Evolutionary conservation across 2,797 vertebrate genomes (phyloP), one percentile per base, ranked within the genome.

Genomic region (Cetoscarus ocellatus): DNA sequence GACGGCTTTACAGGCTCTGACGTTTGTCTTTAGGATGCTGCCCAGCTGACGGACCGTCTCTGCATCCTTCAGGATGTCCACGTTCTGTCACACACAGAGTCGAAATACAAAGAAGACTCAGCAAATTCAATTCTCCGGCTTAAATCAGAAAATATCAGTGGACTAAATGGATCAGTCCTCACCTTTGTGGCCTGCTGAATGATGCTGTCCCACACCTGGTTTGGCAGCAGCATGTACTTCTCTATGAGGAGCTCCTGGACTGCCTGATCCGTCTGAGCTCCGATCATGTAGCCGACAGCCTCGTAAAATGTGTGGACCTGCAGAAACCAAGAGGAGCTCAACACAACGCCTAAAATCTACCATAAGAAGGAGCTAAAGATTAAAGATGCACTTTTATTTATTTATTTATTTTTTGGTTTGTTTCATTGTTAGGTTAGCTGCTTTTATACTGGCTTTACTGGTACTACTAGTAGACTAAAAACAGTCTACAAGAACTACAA

Each of bases 181-280:
- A 99, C 97, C 95, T 98, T 99, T 77, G 97, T 99, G 87, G 97
- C 97, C 90, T 99, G 97, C 63, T 99, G 97, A 84, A 99, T 98
- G 92, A 98, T 98, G 93, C 96, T 98, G 91, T 99, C 97, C 97
- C 97, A 99, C 77, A 99, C 97, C 91, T 99, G 97, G 91, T 99
- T 99, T 7, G 97, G 97, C 10, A 99, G 93, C 73, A 98, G 83
- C 97, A 99, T 99, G 72, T 98, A 98, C 71, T 98, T 99, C 91
- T 99, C 97, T 84, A 98, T 98, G 59, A 99, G 94, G 75, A 97
- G 96, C 77, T 99, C 97, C 88, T 99, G 97, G 27, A 98, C 96
- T 0, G 94, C 92, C 88, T 98, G 97, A 85, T 99, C 97, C 2
- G 96, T 98, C 80, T 98, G 97, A 27, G 97, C 97, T 3, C 96